phyloP scores from a whole-genome alignment of 2,888 invertebrate species.

The Ormyrus nitidulus region DNA sequence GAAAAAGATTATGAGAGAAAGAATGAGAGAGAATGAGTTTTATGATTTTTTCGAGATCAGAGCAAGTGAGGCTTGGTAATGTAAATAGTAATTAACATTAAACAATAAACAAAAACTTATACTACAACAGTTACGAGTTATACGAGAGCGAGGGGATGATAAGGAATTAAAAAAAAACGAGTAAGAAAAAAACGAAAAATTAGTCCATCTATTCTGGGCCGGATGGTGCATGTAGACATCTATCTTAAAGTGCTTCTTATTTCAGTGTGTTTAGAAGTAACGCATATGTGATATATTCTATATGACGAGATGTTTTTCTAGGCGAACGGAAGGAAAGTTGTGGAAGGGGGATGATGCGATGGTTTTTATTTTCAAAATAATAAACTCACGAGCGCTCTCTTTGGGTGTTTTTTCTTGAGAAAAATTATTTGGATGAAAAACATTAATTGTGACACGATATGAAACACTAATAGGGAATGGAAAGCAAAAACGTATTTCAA shows the following conservation, averaged over 20 bases:
- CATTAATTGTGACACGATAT: conserved; percentile 19
- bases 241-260: conserved; percentile 76
- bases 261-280: conserved; percentile 76
- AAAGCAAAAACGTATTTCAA: conserved; percentile 41
- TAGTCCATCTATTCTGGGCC: conserved; percentile 71
- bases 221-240: conserved; percentile 74
- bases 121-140: conserved; percentile 70
- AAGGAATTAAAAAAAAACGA: conserved; percentile 56
- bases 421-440: conserved; percentile 38
- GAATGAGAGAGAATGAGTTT: conserved; percentile 55
- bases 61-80: conserved; percentile 65
- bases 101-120: conserved; percentile 65
- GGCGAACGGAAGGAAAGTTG: conserved; percentile 54
- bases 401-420: conserved; percentile 38
- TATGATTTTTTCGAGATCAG: conserved; percentile 51
- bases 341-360: conserved; percentile 33
- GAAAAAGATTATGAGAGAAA: conserved; percentile 52
- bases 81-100: conserved; percentile 67
- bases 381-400: conserved; percentile 45
- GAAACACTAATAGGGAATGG: conserved; percentile 24
- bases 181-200: conserved; percentile 61
- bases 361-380: conserved; percentile 27
- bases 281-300: conserved; percentile 76
- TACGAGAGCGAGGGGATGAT: conserved; percentile 59
- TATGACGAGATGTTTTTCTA: conserved; percentile 72